Evolutionary conservation across 2,888 invertebrate species (phyloP).

Genomic region (Chironomus tentans): DNA sequence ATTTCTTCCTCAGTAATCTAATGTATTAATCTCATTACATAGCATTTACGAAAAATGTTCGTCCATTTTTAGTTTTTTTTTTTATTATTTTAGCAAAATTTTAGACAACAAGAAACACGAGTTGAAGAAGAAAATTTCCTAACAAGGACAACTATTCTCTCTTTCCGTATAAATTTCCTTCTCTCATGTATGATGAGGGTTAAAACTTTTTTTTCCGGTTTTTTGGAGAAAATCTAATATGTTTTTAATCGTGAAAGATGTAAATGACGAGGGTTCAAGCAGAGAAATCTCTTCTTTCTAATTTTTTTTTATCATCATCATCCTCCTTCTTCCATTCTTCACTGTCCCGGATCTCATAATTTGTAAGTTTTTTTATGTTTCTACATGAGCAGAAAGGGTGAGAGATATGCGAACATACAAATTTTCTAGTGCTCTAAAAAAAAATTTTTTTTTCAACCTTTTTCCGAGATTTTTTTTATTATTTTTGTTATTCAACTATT

Average conservation of each 20-base stretch:
- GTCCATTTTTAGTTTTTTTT: background rate
- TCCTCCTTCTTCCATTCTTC: background rate
- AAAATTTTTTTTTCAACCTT: background rate
- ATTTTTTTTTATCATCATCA: background rate
- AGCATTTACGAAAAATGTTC: too few species aligned
- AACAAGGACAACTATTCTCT: background rate
- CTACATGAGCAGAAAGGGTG: background rate
- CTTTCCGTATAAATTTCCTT: background rate
- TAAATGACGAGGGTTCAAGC: slow-evolving; percentile 26
- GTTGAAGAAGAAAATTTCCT: background rate
- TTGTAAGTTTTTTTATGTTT: slow-evolving; percentile 5
- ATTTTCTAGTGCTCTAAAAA: background rate
- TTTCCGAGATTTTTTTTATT: background rate
- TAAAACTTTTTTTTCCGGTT: slow-evolving; percentile 2
- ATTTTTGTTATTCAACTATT: background rate
- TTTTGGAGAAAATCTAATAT: slow-evolving; percentile 21
- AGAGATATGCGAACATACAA: background rate
- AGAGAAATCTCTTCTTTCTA: background rate
- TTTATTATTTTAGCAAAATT: background rate
- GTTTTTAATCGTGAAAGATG: slow-evolving; percentile 27
- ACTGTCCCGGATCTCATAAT: slow-evolving; percentile 21
- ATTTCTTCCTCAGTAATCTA: too few species aligned
- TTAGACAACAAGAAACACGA: background rate
- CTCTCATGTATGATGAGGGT: slow-evolving; percentile 23
- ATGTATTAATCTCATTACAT: too few species aligned